Evolutionary conservation across 2,113 vertebrate genomes (phyloP).

Genomic region (Noturus placidus): DNA sequence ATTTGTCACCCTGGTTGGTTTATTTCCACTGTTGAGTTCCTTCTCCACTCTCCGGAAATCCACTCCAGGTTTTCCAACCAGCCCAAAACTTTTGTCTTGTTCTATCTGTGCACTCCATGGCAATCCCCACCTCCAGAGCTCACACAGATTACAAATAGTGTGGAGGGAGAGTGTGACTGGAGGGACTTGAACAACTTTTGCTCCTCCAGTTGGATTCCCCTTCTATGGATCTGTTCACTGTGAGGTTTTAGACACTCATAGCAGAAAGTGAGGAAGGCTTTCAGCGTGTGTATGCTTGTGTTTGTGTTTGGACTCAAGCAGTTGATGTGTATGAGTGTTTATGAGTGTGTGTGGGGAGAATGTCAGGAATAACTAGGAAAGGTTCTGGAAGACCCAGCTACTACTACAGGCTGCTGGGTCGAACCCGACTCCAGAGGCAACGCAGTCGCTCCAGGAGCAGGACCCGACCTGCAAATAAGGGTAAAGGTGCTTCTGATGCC

Average conservation of each 20-base stretch:
- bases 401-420: constrained; percentile 93
- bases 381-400: constrained; percentile 89
- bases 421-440: constrained; percentile 91
- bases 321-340: constrained; percentile 18
- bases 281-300: not conserved
- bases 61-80: constrained; percentile 45
- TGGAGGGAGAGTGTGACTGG: constrained; percentile 30
- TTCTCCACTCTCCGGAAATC: not conserved
- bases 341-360: constrained; percentile 59
- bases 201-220: constrained; percentile 23
- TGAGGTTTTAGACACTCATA: constrained; percentile 22
- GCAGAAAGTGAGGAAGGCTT: not conserved
- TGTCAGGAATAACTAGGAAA: constrained; percentile 89
- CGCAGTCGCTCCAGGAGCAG: constrained; percentile 93
- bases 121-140: constrained; percentile 45
- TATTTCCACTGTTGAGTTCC: not conserved
- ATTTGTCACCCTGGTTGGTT: not conserved
- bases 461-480: constrained; percentile 80
- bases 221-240: constrained; percentile 34
- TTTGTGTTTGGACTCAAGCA: not conserved
- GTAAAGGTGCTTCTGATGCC: constrained; percentile 67
- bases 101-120: constrained; percentile 42
- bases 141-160: constrained; percentile 20
- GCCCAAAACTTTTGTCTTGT: constrained; percentile 51
- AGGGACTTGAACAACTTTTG: constrained; percentile 35